phyloP scores from a whole-genome alignment of 2,888 invertebrate species.

The Leptinotarsa juncta region DNA sequence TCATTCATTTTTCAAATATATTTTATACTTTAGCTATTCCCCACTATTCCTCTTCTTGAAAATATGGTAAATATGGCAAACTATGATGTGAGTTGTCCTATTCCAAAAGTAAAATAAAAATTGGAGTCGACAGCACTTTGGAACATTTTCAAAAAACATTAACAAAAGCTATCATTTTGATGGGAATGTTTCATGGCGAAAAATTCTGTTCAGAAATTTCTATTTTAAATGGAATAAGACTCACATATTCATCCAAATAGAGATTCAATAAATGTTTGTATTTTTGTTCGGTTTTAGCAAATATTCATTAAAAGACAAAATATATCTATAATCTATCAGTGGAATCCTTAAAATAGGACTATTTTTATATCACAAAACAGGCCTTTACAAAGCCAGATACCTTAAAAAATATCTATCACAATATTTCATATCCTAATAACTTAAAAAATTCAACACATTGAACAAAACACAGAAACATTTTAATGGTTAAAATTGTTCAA shows the following conservation, averaged over 20 bases:
- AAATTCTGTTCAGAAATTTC: no score
- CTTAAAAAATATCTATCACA: conserved; percentile 23
- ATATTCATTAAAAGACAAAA: conserved; percentile 13
- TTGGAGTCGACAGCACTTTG: no score
- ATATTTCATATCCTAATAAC: conserved; percentile 24
- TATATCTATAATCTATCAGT: conserved; percentile 25
- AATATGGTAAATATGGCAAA: background rate
- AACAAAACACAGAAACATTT: conserved; percentile 8
- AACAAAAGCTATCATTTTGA: no score
- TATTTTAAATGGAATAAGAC: no score
- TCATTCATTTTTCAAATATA: background rate
- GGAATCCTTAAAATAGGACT: conserved; percentile 28
- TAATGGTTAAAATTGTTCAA: background rate
- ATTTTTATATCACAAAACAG: conserved; percentile 33
- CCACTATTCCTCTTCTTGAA: background rate
- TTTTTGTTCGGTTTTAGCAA: background rate
- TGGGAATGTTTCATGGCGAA: no score
- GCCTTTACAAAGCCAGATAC: conserved; percentile 35
- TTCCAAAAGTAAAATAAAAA: no score
- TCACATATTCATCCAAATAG: background rate
- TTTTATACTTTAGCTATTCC: background rate
- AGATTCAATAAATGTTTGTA: background rate
- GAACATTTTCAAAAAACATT: no score
- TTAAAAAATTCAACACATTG: background rate
- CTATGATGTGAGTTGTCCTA: no score